phyloP scores from a whole-genome alignment of 2,113 vertebrate genomes.

The Dolichotis patagonum region DNA sequence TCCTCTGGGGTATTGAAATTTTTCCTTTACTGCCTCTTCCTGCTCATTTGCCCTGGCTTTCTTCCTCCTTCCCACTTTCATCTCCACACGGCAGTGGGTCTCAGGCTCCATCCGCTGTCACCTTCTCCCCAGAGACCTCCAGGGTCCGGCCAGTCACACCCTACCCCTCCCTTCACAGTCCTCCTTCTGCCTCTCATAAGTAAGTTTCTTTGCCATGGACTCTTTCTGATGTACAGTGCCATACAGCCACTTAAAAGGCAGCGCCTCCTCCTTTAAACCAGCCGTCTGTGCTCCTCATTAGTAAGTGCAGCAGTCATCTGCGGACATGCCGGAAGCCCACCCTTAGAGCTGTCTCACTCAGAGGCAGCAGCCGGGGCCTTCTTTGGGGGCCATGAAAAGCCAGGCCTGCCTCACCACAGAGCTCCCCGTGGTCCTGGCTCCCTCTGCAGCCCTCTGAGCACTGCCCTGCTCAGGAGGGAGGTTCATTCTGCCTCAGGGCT shows the following conservation, averaged over 20 bases:
- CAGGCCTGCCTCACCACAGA: neutral
- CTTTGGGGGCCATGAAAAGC: neutral
- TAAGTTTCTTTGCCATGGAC: neutral
- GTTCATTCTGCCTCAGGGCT: neutral
- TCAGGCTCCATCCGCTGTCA: neutral
- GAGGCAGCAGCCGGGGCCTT: neutral
- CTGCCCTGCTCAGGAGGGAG: too few species aligned
- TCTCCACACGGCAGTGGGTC: neutral
- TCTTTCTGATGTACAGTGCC: neutral
- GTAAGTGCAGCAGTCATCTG: neutral
- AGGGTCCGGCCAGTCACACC: neutral
- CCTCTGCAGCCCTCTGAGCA: neutral
- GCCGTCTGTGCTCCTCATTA: neutral
- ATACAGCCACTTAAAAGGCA: neutral
- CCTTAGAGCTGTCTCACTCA: too few species aligned
- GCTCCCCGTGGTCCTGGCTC: too few species aligned
- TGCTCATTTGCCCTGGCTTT: neutral
- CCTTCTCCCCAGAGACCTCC: neutral
- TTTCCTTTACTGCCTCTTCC: neutral
- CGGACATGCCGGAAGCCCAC: neutral
- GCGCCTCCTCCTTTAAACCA: neutral
- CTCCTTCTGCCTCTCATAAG: neutral
- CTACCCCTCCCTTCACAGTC: neutral
- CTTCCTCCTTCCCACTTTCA: neutral
- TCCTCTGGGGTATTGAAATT: neutral